phyloP scores from a whole-genome alignment of 2,797 vertebrate genomes.

The Heliangelus exortis region DNA sequence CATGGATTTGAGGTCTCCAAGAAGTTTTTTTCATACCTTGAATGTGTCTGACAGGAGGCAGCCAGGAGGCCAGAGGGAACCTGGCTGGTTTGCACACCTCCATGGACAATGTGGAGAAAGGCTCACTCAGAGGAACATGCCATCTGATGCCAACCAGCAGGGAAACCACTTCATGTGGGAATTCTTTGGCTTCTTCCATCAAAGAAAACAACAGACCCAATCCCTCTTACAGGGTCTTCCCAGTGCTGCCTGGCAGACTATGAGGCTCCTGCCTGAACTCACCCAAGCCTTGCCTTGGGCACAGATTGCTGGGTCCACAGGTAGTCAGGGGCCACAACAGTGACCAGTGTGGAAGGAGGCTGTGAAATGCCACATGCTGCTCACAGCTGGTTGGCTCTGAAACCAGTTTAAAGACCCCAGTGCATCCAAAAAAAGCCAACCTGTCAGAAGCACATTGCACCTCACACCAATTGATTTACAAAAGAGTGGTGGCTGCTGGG shows the following conservation, averaged over 20 bases:
- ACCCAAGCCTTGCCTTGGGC: neutral
- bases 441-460: neutral
- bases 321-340: neutral
- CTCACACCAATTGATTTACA: neutral
- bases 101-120: neutral
- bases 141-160: neutral
- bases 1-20: neutral
- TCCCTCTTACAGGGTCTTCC: slow-evolving; percentile 46
- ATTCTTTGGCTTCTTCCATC: slow-evolving; percentile 55
- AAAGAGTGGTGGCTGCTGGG: neutral
- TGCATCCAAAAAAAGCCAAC: neutral
- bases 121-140: neutral
- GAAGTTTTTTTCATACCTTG: neutral
- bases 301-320: neutral
- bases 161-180: slow-evolving; percentile 49
- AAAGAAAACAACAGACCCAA: slow-evolving; percentile 44
- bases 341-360: neutral
- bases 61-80: neutral
- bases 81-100: neutral
- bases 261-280: neutral
- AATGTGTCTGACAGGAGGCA: neutral
- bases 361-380: neutral
- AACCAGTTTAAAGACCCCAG: neutral
- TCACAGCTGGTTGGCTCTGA: slow-evolving; percentile 21
- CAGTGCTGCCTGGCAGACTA: neutral